Evolutionary conservation across 2,888 invertebrate genomes (phyloP).

Genomic region (Calameuta filiformis): DNA sequence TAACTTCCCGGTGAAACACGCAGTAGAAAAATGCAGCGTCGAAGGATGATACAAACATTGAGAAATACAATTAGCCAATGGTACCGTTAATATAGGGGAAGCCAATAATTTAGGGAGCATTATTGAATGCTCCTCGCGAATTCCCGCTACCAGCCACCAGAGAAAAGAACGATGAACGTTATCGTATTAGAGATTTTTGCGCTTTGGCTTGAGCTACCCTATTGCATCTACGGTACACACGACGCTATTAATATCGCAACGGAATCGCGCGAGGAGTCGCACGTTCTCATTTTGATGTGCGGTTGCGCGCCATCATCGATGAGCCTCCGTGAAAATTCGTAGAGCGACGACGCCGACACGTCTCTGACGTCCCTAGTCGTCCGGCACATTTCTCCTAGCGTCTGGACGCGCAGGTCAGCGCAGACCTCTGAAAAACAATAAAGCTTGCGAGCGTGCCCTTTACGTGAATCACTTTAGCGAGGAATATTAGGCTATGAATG

Average conservation of each 20-base stretch:
- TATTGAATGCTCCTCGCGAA: too few relatives aligned
- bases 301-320: background rate
- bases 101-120: too few relatives aligned
- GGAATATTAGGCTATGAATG: slow-evolving; percentile 78
- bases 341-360: background rate
- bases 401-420: background rate
- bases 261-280: background rate
- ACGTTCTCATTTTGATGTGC: background rate
- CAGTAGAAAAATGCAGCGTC: too few relatives aligned
- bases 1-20: too few relatives aligned
- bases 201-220: too few relatives aligned
- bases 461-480: slow-evolving; percentile 1
- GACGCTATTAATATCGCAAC: background rate
- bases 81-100: too few relatives aligned
- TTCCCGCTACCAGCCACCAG: too few relatives aligned
- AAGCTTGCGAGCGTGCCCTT: background rate
- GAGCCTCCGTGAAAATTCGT: background rate
- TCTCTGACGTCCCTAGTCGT: background rate
- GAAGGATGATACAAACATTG: too few relatives aligned
- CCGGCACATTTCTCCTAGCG: background rate
- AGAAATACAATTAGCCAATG: too few relatives aligned
- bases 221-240: too few relatives aligned
- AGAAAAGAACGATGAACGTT: too few relatives aligned
- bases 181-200: too few relatives aligned
- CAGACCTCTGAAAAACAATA: background rate